Conservation (phyloP, 2,888 invertebrate species). For the Aleiodes leptofemur region DNA sequence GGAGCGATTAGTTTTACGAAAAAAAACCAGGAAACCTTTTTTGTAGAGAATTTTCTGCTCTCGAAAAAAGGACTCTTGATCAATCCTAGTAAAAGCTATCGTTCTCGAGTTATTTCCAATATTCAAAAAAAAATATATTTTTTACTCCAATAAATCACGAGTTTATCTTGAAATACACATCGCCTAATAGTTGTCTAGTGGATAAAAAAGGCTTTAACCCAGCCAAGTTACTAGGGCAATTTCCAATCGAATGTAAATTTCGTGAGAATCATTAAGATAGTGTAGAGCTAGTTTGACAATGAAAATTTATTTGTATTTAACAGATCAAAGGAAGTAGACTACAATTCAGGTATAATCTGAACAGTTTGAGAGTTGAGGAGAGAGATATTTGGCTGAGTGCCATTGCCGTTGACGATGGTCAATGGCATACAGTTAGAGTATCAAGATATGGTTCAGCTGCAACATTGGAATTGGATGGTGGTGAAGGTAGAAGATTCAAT, state of each 20-base stretch:
- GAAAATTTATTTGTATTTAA: conserved; percentile 48
- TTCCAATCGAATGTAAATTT: neutral
- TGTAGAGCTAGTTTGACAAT: neutral
- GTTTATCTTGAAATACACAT: too few species aligned
- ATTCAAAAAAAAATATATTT: too few species aligned
- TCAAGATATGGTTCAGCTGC: conserved; percentile 95
- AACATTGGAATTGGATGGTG: conserved; percentile 94
- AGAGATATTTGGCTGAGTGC: conserved; percentile 93
- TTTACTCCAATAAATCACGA: too few species aligned
- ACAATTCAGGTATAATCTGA: conserved; percentile 94
- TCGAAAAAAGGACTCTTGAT: too few species aligned
- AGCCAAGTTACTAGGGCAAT: too few species aligned
- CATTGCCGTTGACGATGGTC: conserved; percentile 94
- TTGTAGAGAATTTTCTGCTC: too few species aligned
- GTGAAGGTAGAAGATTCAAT: conserved; percentile 94
- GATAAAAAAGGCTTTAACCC: too few species aligned
- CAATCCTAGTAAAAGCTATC: too few species aligned
- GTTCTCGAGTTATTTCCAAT: too few species aligned
- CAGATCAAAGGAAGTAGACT: conserved; percentile 93
- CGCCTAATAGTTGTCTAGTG: too few species aligned
- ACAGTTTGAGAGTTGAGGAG: conserved; percentile 93
- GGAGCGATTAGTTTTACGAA: too few species aligned
- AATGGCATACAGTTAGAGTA: conserved; percentile 96
- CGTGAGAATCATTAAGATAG: conserved; percentile 12
- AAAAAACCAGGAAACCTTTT: too few species aligned